A percentile compares a stretch with the other conserved stretches of the same genome.
Evolutionary conservation across 2,888 invertebrate genomes (phyloP).

Genomic region (Lasioglossum malachurum): DNA sequence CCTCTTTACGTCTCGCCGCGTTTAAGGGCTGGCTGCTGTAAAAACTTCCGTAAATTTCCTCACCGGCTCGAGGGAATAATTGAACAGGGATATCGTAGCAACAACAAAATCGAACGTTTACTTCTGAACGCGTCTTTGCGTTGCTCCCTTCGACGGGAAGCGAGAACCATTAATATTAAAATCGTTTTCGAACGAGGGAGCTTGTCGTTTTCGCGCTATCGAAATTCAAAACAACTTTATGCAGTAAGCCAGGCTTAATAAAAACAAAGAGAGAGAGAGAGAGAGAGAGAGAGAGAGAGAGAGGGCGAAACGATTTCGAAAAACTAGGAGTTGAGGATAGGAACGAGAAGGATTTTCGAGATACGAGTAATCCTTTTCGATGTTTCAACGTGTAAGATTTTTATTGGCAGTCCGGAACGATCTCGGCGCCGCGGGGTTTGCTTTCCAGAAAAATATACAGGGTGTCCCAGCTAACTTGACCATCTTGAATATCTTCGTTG

Average conservation of each 20-base stretch:
- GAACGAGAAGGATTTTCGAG: not conserved
- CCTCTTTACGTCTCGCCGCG: not conserved
- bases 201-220: not conserved
- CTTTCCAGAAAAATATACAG: not conserved
- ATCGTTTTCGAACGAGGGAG: not conserved
- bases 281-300: not conserved
- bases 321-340: not conserved
- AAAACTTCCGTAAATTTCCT: conserved; percentile 7
- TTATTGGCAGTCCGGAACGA: not conserved
- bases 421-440: not conserved
- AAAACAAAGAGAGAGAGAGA: not conserved
- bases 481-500: no score
- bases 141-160: not conserved
- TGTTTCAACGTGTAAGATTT: conserved; percentile 9
- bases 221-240: not conserved
- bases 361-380: not conserved
- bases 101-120: not conserved
- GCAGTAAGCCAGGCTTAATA: not conserved
- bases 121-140: not conserved
- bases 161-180: not conserved
- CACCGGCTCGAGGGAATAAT: not conserved
- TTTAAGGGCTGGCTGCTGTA: not conserved
- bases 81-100: not conserved
- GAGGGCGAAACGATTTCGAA: not conserved
- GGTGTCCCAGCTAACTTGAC: no score